Evolutionary conservation across 2,113 vertebrate genomes (phyloP), one percentile per base, ranked within the genome.

Genomic region (Dipodomys stephensi): DNA sequence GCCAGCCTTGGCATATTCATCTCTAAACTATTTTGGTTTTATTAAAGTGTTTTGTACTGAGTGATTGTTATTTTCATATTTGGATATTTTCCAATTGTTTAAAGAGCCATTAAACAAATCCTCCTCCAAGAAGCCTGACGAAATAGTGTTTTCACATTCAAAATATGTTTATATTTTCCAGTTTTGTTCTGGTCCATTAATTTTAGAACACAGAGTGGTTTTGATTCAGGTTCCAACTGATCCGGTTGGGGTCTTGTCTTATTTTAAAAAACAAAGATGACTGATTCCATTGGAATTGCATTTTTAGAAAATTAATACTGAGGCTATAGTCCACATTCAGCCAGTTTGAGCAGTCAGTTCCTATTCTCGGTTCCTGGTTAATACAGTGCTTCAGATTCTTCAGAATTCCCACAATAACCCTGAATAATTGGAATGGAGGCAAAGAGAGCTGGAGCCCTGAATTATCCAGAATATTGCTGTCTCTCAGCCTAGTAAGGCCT

Each of bases 211-310:
- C 83, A 49, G 18, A 77, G 76, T 92, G 81, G 30, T 74, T 81
- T 94, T 94, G 87, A 84, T 89, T 92, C 85, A 35, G 60, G 73
- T 92, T 84, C 94, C 91, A 96, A 8, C 46, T 22, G 79, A 93
- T 85, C 83, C 68, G 84, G 69, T 91, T 64, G 81, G 65, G 78
- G 91, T 73, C 94, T 87, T n/a, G 87, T 95, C 83, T 91, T 77
- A 13, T 90, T 94, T 77, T 16, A 16, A 87, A 96, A 97, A 96
- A 93, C 93, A 96, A 95, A 96, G 95, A 74, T 76, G 83, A 90
- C 8, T 15, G 44, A 95, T 60, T 91, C 81, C 82, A 89, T 94
- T 95, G 95, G 73, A 79, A 90, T 81, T 90, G 46, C 69, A 1
- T 90, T 96, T 95, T 84, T 74, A 93, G 81, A 81, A 96, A 79